Percentiles rank a stretch among this genome's conserved stretches.
Evolutionary conservation across 2,888 invertebrate genomes (phyloP).

Genomic region (Lepidochrysops patricia): DNA sequence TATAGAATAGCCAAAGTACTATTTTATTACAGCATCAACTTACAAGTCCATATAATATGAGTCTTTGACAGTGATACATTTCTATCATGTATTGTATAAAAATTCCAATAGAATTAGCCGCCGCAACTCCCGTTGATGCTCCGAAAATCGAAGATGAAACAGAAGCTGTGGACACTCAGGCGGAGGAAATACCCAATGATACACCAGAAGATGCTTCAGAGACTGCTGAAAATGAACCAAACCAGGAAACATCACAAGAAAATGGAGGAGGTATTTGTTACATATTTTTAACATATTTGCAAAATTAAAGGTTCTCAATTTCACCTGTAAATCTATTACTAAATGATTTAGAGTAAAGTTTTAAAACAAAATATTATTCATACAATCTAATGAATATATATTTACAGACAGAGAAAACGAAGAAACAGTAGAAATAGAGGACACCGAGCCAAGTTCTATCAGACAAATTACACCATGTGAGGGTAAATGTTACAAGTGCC

Average conservation of each 20-base stretch:
- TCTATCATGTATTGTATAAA: too few relatives aligned
- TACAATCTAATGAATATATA: background rate
- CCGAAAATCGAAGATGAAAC: constrained; percentile 41
- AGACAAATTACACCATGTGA: constrained; percentile 50
- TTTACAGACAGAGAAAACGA: constrained; percentile 62
- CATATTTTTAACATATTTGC: background rate
- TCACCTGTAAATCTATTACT: background rate
- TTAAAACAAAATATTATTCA: background rate
- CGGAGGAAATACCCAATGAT: constrained; percentile 26
- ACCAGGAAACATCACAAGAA: constrained; percentile 40
- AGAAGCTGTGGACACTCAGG: constrained; percentile 27
- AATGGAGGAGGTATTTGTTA: constrained; percentile 41
- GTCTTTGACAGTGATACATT: too few relatives aligned
- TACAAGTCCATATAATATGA: too few relatives aligned
- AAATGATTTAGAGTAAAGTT: too few relatives aligned
- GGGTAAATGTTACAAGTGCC: constrained; percentile 65
- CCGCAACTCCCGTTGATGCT: constrained; percentile 35
- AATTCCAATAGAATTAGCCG: constrained; percentile 22
- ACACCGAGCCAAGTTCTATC: constrained; percentile 44
- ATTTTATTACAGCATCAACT: too few relatives aligned
- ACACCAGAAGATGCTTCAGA: constrained; percentile 31
- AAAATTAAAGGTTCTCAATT: background rate
- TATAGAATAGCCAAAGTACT: too few relatives aligned
- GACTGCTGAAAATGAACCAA: constrained; percentile 29
- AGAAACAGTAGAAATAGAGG: constrained; percentile 56